Evolutionary conservation across 2,888 invertebrate species (phyloP).

Genomic region (Belgica antarctica): DNA sequence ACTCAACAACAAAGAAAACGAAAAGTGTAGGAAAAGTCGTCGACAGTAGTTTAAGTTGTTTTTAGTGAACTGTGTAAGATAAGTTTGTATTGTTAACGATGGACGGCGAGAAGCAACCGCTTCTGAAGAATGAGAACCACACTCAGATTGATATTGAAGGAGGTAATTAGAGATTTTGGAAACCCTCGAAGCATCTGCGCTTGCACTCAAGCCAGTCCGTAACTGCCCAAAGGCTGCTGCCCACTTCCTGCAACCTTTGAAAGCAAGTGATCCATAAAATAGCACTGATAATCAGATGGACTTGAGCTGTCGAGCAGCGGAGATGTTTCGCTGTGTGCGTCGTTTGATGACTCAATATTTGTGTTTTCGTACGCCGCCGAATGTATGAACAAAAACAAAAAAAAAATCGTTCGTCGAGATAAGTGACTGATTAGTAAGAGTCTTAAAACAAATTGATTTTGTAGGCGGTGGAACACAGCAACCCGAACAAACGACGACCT

Average conservation of each 20-base stretch:
- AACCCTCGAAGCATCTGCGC: neutral
- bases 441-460: neutral
- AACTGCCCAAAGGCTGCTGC: neutral
- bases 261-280: neutral
- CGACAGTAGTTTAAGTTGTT: neutral
- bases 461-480: neutral
- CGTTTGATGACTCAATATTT: conserved; percentile 28
- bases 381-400: conserved; percentile 17
- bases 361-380: neutral
- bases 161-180: conserved; percentile 4
- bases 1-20: too few species aligned
- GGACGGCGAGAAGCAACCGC: conserved; percentile 33
- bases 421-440: neutral
- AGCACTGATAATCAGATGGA: conserved; percentile 20
- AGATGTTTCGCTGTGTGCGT: neutral
- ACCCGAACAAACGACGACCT: conserved; percentile 61
- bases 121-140: conserved; percentile 31
- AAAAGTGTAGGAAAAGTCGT: too few species aligned
- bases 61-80: neutral
- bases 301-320: neutral
- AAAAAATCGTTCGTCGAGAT: neutral
- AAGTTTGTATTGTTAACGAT: neutral
- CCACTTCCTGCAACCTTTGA: neutral
- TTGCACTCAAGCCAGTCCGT: neutral
- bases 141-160: conserved; percentile 23